Evolutionary conservation across 2,113 vertebrate genomes (phyloP).

Genomic region (Kryptolebias marmoratus): DNA sequence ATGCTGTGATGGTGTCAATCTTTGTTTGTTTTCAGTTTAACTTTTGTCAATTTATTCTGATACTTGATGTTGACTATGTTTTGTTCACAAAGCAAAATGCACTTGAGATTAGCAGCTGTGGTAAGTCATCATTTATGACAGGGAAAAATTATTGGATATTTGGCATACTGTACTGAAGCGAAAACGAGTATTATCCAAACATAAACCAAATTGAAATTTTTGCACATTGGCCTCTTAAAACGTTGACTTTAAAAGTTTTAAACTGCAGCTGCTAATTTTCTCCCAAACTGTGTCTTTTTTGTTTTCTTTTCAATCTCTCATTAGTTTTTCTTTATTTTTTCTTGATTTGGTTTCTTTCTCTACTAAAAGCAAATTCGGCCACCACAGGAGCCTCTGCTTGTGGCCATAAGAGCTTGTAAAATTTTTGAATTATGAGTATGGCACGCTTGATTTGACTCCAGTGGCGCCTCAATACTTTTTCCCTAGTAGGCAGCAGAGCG

Average conservation of each 20-base stretch:
- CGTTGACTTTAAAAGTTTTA: slow-evolving; percentile 34
- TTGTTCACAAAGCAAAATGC: slow-evolving; percentile 79
- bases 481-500: slow-evolving; percentile 54
- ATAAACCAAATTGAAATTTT: slow-evolving; percentile 1
- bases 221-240: slow-evolving; percentile 39
- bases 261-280: slow-evolving; percentile 84
- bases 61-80: slow-evolving; percentile 82
- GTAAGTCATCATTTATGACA: slow-evolving; percentile 44
- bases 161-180: background rate
- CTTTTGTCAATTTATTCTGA: slow-evolving; percentile 79
- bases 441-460: slow-evolving; percentile 76
- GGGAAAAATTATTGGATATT: background rate
- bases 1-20: slow-evolving; percentile 77
- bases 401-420: slow-evolving; percentile 76
- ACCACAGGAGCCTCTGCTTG: slow-evolving; percentile 71
- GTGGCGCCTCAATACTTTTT: slow-evolving; percentile 67
- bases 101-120: slow-evolving; percentile 84
- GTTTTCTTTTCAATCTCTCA: slow-evolving; percentile 76
- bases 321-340: slow-evolving; percentile 71
- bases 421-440: slow-evolving; percentile 73
- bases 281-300: slow-evolving; percentile 74
- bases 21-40: slow-evolving; percentile 80
- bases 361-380: slow-evolving; percentile 72
- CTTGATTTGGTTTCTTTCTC: slow-evolving; percentile 74
- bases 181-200: slow-evolving; percentile 13